Evolutionary conservation across 1,140 invertebrate genomes (phyloP).

Genomic region (Nixonia krombeini): DNA sequence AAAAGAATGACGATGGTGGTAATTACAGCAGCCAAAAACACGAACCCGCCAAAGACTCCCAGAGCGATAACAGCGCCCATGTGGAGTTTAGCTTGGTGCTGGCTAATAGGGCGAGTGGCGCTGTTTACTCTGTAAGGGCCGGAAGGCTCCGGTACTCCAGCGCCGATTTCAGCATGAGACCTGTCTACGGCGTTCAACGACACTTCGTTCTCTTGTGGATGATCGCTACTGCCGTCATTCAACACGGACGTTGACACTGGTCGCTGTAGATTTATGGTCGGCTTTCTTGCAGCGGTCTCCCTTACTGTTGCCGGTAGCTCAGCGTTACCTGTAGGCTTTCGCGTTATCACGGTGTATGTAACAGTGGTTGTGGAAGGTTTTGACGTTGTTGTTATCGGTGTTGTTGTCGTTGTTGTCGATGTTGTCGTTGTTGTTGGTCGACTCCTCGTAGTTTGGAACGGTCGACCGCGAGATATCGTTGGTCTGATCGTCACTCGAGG

Average conservation of each 20-base stretch:
- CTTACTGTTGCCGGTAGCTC: constrained; percentile 62
- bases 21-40: constrained; percentile 90
- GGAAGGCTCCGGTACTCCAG: constrained; percentile 76
- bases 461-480: constrained; percentile 48
- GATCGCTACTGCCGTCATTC: constrained; percentile 55
- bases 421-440: constrained; percentile 39
- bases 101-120: constrained; percentile 74
- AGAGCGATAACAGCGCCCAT: constrained; percentile 90
- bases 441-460: constrained; percentile 60
- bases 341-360: constrained; percentile 18
- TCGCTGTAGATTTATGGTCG: constrained; percentile 57
- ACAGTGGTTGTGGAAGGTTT: constrained; percentile 14
- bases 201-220: constrained; percentile 75
- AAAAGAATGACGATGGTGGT: constrained; percentile 91
- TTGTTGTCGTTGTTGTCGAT: not conserved
- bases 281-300: constrained; percentile 59
- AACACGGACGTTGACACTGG: constrained; percentile 25
- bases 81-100: constrained; percentile 82
- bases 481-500: constrained; percentile 51
- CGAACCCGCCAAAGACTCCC: constrained; percentile 90
- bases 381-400: not conserved
- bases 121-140: constrained; percentile 79
- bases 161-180: constrained; percentile 70
- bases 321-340: constrained; percentile 21
- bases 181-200: constrained; percentile 73